Conservation (phyloP, 1,140 invertebrate species). For the Sinonovacula constricta region DNA sequence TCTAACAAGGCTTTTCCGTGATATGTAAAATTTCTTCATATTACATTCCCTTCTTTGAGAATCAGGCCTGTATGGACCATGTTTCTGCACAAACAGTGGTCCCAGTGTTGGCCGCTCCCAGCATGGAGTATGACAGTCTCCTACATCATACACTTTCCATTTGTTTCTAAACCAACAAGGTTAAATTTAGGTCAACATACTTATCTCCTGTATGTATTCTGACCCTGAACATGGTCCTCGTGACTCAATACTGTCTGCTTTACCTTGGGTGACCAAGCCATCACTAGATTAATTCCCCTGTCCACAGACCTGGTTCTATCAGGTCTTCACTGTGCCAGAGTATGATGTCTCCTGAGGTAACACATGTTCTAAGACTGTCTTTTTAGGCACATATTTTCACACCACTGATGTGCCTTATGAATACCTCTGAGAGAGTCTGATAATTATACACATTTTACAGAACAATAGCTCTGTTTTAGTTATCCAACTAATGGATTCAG, state of each 20-base stretch:
- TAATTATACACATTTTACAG: no score
- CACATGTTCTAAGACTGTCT: background rate
- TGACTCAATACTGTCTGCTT: background rate
- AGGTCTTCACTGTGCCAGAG: background rate
- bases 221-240: background rate
- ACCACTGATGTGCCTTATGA: background rate
- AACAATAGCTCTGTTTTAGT: no score
- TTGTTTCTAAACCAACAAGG: background rate
- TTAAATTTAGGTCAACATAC: background rate
- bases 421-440: background rate
- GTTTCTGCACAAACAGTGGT: background rate
- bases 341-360: background rate
- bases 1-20: conserved; percentile 40
- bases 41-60: background rate
- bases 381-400: background rate
- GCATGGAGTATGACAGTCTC: conserved; percentile 5
- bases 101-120: background rate
- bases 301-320: background rate
- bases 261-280: background rate
- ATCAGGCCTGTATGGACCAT: background rate
- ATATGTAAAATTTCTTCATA: no score
- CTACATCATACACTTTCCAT: background rate
- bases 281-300: background rate
- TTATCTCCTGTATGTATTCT: background rate
- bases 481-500: no score